Conservation (phyloP, 1,140 invertebrate species). For the Thaumetopoea pityocampa region DNA sequence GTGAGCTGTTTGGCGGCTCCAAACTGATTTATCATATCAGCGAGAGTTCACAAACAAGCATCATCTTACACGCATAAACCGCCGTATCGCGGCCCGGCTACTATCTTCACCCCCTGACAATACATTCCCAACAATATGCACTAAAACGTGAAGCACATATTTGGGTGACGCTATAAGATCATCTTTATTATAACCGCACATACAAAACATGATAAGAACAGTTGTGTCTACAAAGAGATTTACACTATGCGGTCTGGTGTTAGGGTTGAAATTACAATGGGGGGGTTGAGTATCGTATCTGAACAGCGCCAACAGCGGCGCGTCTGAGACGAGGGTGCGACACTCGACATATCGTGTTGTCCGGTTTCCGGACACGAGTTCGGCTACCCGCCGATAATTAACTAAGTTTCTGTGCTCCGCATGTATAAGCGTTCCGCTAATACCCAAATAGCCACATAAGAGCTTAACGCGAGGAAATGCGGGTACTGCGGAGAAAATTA, state of each 20-base stretch:
- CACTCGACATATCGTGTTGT: conserved; percentile 54
- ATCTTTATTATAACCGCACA: conserved; percentile 27
- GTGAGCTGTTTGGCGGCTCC: conserved; percentile 56
- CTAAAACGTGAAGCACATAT: conserved; percentile 49
- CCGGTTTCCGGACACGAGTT: conserved; percentile 65
- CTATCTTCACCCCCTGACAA: conserved; percentile 25
- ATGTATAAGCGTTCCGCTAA: conserved; percentile 28
- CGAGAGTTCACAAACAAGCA: conserved; percentile 67
- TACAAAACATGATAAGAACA: conserved; percentile 25
- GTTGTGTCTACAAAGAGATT: conserved; percentile 13
- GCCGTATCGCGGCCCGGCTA: conserved; percentile 47
- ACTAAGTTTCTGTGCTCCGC: conserved; percentile 50
- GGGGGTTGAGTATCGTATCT: conserved; percentile 13
- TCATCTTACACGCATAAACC: conserved; percentile 73
- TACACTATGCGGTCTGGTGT: conserved; percentile 23
- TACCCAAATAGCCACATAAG: conserved; percentile 3
- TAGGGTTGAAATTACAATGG: conserved; percentile 29
- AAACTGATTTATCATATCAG: conserved; percentile 74
- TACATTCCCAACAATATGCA: conserved; percentile 54
- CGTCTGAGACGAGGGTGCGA: conserved; percentile 59
- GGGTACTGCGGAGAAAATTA: too few relatives aligned
- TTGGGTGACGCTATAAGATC: conserved; percentile 40
- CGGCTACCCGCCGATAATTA: conserved; percentile 49
- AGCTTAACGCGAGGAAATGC: background rate
- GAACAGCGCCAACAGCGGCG: conserved; percentile 36